Conservation (phyloP, 1,140 invertebrate species). For the Cyrtorhinus lividipennis region DNA sequence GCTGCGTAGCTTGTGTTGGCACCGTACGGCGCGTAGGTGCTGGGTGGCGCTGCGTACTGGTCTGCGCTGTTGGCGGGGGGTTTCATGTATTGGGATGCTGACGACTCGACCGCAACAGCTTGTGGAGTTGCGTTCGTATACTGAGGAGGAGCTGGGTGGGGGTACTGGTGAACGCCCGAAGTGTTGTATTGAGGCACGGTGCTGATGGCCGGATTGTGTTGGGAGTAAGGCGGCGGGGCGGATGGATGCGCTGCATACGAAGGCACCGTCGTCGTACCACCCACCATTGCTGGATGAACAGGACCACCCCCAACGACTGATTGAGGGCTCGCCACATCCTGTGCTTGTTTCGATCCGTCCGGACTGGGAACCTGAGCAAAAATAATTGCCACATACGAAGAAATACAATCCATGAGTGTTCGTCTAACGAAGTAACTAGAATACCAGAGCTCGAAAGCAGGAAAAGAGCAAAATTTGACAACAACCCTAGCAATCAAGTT, state of each 20-base stretch:
- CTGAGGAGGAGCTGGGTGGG: constrained; percentile 4
- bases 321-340: too few relatives aligned
- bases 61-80: neutral
- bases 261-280: constrained; percentile 21
- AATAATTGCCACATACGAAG: too few relatives aligned
- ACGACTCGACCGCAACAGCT: neutral
- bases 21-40: neutral
- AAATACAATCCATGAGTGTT: too few relatives aligned
- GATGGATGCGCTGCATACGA: neutral
- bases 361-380: too few relatives aligned
- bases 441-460: too few relatives aligned
- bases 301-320: neutral
- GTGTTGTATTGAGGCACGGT: neutral
- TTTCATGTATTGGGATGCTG: neutral
- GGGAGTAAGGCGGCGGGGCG: neutral
- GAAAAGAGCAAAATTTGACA: too few relatives aligned
- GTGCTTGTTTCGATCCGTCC: too few relatives aligned
- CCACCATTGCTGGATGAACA: constrained; percentile 23
- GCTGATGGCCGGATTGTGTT: neutral
- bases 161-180: neutral
- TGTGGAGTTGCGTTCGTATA: constrained; percentile 10
- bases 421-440: too few relatives aligned
- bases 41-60: neutral
- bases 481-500: too few relatives aligned
- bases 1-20: constrained; percentile 1